Conservation (phyloP, 2,888 invertebrate genomes). For the Dendrolimus pini region DNA sequence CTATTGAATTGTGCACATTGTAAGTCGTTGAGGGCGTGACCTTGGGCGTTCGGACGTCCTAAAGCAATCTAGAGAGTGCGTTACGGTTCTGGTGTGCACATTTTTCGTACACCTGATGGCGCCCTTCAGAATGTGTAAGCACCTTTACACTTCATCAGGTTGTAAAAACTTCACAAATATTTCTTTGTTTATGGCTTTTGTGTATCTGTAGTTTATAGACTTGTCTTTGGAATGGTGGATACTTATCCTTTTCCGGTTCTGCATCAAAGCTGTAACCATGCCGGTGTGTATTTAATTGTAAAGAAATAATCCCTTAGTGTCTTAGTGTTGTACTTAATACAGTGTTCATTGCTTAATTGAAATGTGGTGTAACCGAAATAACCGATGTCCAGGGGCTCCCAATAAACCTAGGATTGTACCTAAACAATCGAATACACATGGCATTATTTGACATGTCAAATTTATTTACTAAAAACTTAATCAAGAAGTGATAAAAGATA, state of each 20-base stretch:
- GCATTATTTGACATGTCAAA: conserved; percentile 61
- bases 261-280: conserved; percentile 76
- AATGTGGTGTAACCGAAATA: conserved; percentile 14
- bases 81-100: too few species aligned
- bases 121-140: too few species aligned
- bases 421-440: conserved; percentile 65
- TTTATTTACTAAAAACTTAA: conserved; percentile 20
- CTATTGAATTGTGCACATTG: too few species aligned
- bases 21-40: too few species aligned
- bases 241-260: conserved; percentile 76
- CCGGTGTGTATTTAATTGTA: conserved; percentile 70
- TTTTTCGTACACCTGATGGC: too few species aligned
- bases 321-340: conserved; percentile 27
- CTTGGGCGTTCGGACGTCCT: too few species aligned
- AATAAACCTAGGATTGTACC: conserved; percentile 3
- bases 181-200: too few species aligned
- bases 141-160: too few species aligned
- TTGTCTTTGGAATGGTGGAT: conserved; percentile 45
- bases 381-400: background rate
- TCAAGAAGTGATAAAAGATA: background rate
- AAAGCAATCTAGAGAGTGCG: too few species aligned
- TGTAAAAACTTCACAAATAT: too few species aligned
- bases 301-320: conserved; percentile 34
- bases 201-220: conserved; percentile 9
- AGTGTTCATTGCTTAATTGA: conserved; percentile 18